These are phyloP conservation scores for Pogonocichla stellata DNA, from an alignment of 2,113 vertebrate species.

Conservation along the genomic window DNA sequence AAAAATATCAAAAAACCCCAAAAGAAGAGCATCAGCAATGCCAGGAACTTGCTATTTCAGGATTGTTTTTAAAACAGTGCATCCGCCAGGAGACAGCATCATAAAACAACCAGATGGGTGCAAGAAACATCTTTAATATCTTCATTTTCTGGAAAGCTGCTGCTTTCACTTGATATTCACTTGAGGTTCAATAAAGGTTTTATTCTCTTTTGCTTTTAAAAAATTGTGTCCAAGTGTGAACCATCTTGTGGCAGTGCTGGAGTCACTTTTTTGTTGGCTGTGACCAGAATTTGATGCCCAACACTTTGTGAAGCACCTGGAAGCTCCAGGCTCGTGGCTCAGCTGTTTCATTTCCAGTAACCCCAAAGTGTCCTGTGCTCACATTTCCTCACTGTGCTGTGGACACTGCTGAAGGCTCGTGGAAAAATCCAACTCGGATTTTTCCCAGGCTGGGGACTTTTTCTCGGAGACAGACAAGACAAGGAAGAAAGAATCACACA, in stretches of 20 bases:
- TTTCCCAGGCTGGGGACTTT: no score
- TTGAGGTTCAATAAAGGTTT: background rate
- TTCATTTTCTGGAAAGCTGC: background rate
- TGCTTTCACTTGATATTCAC: background rate
- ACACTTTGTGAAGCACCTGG: background rate
- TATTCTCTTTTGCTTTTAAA: background rate
- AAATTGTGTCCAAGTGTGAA: fast-evolving
- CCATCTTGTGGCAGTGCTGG: no score
- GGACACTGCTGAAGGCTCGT: no score
- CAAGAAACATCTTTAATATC: background rate
- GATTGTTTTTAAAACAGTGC: background rate
- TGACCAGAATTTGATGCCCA: background rate
- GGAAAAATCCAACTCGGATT: no score
- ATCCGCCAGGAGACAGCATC: background rate
- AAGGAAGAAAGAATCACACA: no score
- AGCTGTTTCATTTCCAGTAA: no score
- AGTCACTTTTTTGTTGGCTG: background rate
- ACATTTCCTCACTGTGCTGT: background rate
- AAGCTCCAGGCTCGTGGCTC: background rate
- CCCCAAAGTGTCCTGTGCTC: background rate
- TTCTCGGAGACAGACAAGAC: no score
- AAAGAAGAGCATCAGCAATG: background rate
- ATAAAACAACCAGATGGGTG: background rate
- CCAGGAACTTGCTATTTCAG: background rate
- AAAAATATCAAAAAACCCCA: background rate